A percentile compares a stretch with the other conserved stretches of the same genome.
phyloP scores from a whole-genome alignment of 2,113 vertebrate species.

The Opisthocomus hoazin region DNA sequence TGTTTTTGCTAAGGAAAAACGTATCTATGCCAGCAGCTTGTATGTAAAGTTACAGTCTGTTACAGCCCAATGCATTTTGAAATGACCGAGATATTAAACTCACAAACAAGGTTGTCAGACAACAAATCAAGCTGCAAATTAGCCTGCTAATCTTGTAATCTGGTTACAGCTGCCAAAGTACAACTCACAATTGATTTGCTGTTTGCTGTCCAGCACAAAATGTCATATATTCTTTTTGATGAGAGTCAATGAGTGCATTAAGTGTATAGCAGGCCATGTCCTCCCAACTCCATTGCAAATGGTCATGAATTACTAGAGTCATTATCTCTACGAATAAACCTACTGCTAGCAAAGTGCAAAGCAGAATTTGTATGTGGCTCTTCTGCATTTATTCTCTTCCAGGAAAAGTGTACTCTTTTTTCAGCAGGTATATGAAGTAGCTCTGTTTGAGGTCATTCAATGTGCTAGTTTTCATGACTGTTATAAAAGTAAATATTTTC shows the following conservation, averaged over 20 bases:
- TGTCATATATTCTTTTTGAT: not conserved
- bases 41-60: conserved; percentile 9
- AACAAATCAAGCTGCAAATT: conserved; percentile 47
- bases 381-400: not conserved
- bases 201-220: not conserved
- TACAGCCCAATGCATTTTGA: conserved; percentile 22
- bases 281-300: not conserved
- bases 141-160: conserved; percentile 36
- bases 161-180: conserved; percentile 1
- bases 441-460: not conserved
- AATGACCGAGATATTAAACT: conserved; percentile 33
- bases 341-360: not conserved
- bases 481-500: not conserved
- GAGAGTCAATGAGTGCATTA: not conserved
- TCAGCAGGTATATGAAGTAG: not conserved
- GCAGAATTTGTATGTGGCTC: not conserved
- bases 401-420: not conserved
- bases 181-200: conserved; percentile 16
- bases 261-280: not conserved
- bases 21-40: not conserved
- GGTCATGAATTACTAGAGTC: not conserved
- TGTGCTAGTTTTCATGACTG: not conserved
- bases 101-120: conserved; percentile 48
- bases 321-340: not conserved
- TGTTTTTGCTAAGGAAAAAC: not conserved